Base-by-base conservation (phyloP, 1,140 invertebrate genomes). In the Melipona quadrifasciata region DNA sequence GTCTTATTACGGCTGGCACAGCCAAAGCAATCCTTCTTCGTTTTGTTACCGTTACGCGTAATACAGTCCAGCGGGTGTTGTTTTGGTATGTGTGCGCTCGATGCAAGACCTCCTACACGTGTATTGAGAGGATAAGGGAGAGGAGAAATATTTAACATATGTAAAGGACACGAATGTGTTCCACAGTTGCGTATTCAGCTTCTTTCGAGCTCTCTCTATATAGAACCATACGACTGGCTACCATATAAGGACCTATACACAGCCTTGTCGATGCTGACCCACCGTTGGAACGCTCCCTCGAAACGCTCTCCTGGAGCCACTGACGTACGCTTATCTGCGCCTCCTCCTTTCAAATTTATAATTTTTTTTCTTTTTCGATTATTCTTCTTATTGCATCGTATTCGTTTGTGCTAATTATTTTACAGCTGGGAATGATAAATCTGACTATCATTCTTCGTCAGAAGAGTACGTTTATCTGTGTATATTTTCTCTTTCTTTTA, bases 211-310 rank as follows among this genome's bases (percentile, higher is more conserved):
- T 91, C 90, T 88, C 79, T 73, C 86, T 91, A 89, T 88, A 88
- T 84, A 89, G 72, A 83, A 77, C 74, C 75, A 85, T 87, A 87
- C 86, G 86, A 86, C 80, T 78, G 82, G 75, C 71, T 89, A 87
- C 88, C 89, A 89, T 92, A 91, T 92, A 90, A 89, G 91, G 91
- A 91, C 89, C 87, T 87, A 89, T 87, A 87, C 88, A 71, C 88
- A 90, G 88, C 86, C 89, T 90, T 91, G 90, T 76, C 80, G 90
- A 86, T 91, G 86, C 82, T 91, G 90, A 88, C 90, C 90, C 87
- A 90, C 87, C 85, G 87, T 87, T 89, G 87, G 82, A 89, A 80
- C 87, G 82, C 89, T 90, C 85, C 78, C 82, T 85, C 67, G 88
- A 87, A 86, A 89, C 77, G 65, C 82, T 87, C 64, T 82, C 78